Conservation (phyloP, 2,113 vertebrate genomes). For the Ptilonorhynchus violaceus region DNA sequence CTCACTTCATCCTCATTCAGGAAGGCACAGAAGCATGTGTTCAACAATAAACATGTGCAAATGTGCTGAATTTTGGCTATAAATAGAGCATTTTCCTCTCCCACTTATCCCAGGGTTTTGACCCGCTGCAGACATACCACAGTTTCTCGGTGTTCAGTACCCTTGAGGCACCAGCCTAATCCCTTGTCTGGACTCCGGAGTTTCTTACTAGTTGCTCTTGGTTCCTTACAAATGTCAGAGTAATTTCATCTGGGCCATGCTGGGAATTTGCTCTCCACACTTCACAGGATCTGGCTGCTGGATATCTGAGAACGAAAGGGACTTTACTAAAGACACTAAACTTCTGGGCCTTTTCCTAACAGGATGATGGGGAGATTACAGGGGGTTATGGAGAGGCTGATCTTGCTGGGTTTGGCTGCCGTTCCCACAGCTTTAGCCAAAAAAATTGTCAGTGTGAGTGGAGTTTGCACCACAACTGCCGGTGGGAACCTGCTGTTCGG, state of each 20-base stretch:
- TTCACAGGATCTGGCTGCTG: conserved; percentile 26
- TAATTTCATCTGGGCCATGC: not conserved
- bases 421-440: conserved; percentile 33
- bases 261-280: conserved; percentile 20
- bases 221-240: not conserved
- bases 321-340: not conserved
- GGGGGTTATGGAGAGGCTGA: conserved; percentile 31
- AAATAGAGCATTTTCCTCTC: conserved; percentile 34
- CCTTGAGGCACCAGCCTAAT: not conserved
- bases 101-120: not conserved
- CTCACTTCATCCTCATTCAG: conserved; percentile 10
- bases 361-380: conserved; percentile 49
- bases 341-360: conserved; percentile 8
- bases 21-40: conserved; percentile 4
- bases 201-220: not conserved
- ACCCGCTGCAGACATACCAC: not conserved
- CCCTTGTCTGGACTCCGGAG: not conserved
- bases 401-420: conserved; percentile 7
- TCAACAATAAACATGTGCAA: conserved; percentile 20
- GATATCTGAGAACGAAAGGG: not conserved
- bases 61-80: conserved; percentile 27
- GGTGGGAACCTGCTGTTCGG: not conserved
- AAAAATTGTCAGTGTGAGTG: not conserved
- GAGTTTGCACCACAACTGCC: not conserved
- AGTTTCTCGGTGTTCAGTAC: not conserved